Percentiles rank a stretch among this genome's conserved stretches.
These are phyloP conservation scores for Centrocercus urophasianus DNA, from an alignment of 2,113 vertebrate genomes.

Conservation along the genomic window DNA sequence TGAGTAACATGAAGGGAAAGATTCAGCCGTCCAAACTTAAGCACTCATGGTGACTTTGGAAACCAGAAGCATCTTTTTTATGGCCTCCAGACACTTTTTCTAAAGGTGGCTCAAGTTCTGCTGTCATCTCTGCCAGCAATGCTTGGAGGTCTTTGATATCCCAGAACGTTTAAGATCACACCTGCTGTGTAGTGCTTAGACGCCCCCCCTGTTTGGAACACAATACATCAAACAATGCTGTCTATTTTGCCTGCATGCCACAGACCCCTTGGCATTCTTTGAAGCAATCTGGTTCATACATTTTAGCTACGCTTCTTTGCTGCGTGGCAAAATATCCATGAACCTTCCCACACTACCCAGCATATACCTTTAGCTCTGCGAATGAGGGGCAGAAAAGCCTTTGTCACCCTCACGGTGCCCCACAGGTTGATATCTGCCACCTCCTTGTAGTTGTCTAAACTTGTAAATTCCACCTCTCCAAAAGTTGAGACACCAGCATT, in stretches of 20 bases:
- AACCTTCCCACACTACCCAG: not conserved
- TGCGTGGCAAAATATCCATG: not conserved
- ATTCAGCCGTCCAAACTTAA: not conserved
- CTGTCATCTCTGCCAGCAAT: not conserved
- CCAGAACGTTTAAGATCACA: not conserved
- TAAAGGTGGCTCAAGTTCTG: not conserved
- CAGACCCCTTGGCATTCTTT: not conserved
- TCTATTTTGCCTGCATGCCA: not conserved
- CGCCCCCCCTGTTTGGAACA: not conserved
- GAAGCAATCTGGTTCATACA: not conserved
- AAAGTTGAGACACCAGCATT: conserved; percentile 86
- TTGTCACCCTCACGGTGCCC: conserved; percentile 89
- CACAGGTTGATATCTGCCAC: conserved; percentile 88
- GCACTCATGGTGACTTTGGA: not conserved
- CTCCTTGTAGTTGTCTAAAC: conserved; percentile 84
- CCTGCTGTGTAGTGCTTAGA: not conserved
- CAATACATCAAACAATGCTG: not conserved
- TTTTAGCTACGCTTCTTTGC: not conserved
- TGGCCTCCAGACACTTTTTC: not conserved
- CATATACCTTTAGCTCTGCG: conserved; percentile 83
- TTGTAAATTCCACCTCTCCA: conserved; percentile 89
- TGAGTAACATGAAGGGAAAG: not conserved
- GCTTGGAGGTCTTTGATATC: not conserved
- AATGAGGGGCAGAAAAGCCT: conserved; percentile 87
- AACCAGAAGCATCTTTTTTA: not conserved